Conservation (phyloP, 1,140 invertebrate species). For the Dreissena rostriformis region DNA sequence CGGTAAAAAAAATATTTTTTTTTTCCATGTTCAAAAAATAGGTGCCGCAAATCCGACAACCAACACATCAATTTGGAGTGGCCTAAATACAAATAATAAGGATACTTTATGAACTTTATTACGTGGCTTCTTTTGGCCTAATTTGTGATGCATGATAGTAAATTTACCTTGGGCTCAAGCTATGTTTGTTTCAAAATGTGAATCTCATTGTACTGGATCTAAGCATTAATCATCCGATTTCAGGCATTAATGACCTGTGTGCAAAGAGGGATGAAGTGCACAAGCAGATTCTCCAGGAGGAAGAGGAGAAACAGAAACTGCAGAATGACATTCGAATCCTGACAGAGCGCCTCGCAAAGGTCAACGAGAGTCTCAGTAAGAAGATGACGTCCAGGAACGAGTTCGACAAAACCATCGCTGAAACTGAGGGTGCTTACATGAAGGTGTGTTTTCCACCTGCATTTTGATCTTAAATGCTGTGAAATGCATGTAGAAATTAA, state of each 20-base stretch:
- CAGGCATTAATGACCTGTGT: conserved; percentile 85
- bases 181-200: no score
- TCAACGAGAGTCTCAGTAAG: conserved; percentile 84
- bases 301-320: conserved; percentile 83
- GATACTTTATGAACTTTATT: no score
- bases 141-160: no score
- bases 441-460: conserved; percentile 81
- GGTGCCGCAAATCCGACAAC: no score
- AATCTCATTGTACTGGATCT: no score
- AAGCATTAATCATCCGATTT: no score
- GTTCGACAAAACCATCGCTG: conserved; percentile 84
- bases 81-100: no score
- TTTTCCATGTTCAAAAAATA: no score
- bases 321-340: conserved; percentile 83
- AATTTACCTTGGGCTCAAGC: no score
- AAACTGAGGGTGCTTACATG: conserved; percentile 84
- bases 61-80: no score
- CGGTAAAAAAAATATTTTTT: no score
- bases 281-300: conserved; percentile 82
- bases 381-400: conserved; percentile 83
- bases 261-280: conserved; percentile 82
- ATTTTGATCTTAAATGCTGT: conserved; percentile 6
- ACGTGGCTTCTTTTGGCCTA: no score
- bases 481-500: not conserved
- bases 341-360: conserved; percentile 82